Evolutionary conservation across 1,140 invertebrate genomes (phyloP).

Genomic region (Drosophila cardini): DNA sequence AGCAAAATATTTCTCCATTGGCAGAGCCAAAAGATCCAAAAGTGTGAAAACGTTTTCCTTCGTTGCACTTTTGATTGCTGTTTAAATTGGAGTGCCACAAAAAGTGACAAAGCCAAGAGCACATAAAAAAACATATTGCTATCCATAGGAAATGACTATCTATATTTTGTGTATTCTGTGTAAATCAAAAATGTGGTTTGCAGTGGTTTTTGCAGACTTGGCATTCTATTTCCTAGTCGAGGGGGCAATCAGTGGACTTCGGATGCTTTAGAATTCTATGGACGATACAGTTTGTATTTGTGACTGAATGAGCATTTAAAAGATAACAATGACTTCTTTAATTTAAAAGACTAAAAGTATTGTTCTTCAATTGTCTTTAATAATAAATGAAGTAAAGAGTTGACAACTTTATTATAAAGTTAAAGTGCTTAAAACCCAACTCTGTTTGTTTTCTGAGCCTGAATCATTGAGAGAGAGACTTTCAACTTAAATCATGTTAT

Average conservation of each 20-base stretch:
- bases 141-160: slow-evolving; percentile 13
- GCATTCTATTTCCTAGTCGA: slow-evolving; percentile 30
- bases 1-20: slow-evolving; percentile 71
- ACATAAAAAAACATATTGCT: slow-evolving; percentile 30
- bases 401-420: background rate
- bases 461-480: background rate
- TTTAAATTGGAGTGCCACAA: slow-evolving; percentile 59
- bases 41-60: slow-evolving; percentile 78
- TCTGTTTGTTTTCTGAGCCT: background rate
- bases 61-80: slow-evolving; percentile 80
- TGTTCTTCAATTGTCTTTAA: background rate
- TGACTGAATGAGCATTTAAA: background rate
- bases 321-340: no score
- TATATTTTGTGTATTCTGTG: slow-evolving; percentile 7
- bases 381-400: background rate
- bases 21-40: slow-evolving; percentile 42
- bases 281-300: background rate
- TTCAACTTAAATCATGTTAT: slow-evolving; percentile 20
- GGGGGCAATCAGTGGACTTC: slow-evolving; percentile 31
- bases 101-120: slow-evolving; percentile 28
- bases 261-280: background rate
- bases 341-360: background rate
- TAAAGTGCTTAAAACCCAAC: background rate
- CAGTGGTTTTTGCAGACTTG: slow-evolving; percentile 60
- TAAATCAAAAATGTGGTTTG: slow-evolving; percentile 61